A percentile compares a stretch with the other conserved stretches of the same genome.
These are phyloP conservation scores for Platerodrilus igneus DNA, from an alignment of 2,888 invertebrate genomes.

Conservation along the genomic window DNA sequence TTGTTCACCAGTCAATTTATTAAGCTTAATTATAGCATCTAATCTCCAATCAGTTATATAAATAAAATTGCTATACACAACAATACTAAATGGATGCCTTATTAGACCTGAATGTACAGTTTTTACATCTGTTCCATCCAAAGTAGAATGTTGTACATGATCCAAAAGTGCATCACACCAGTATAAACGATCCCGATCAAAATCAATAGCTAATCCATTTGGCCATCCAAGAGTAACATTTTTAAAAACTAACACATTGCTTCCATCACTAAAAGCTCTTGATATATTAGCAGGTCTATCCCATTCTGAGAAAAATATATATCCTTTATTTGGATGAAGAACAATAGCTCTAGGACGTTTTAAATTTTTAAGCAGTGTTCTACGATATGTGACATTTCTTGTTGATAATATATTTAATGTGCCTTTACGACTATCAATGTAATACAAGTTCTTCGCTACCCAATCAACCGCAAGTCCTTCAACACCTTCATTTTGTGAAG, in stretches of 20 bases:
- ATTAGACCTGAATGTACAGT: slow-evolving; percentile 84
- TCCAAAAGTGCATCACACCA: slow-evolving; percentile 97
- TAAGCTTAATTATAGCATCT: slow-evolving; percentile 86
- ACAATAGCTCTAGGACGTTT: slow-evolving; percentile 94
- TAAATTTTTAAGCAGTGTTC: slow-evolving; percentile 79
- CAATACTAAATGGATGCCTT: slow-evolving; percentile 87
- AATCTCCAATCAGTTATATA: slow-evolving; percentile 97
- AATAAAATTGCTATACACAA: slow-evolving; percentile 85
- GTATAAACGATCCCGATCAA: slow-evolving; percentile 79
- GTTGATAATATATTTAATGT: slow-evolving; percentile 90
- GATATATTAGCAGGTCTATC: slow-evolving; percentile 95
- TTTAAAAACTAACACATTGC: slow-evolving; percentile 78
- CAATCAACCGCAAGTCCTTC: slow-evolving; percentile 95
- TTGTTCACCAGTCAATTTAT: slow-evolving; percentile 83
- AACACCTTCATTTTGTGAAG: slow-evolving; percentile 95
- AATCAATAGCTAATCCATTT: slow-evolving; percentile 93
- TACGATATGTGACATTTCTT: slow-evolving; percentile 74
- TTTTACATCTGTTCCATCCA: slow-evolving; percentile 86
- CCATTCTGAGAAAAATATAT: slow-evolving; percentile 94
- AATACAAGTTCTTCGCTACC: slow-evolving; percentile 92
- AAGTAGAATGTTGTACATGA: slow-evolving; percentile 89
- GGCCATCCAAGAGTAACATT: slow-evolving; percentile 95
- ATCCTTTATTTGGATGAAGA: slow-evolving; percentile 93
- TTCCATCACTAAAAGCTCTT: slow-evolving; percentile 86
- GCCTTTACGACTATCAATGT: slow-evolving; percentile 91